Evolutionary conservation across 2,113 vertebrate genomes (phyloP).

Genomic region (Oreochromis spilurus): DNA sequence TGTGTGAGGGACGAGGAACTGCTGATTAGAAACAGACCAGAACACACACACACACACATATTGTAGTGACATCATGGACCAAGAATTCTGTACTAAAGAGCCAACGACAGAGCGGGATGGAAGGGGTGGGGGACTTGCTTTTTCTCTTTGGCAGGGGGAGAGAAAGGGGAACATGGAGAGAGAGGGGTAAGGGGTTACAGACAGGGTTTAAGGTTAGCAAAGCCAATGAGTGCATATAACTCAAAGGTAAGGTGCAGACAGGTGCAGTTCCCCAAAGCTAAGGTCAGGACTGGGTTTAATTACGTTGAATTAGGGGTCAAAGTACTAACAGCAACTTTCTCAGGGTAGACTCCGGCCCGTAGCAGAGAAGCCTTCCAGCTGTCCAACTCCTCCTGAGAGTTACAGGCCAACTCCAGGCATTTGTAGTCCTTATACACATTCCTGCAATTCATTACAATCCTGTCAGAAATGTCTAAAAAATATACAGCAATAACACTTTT

Average conservation of each 20-base stretch:
- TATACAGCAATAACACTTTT: not conserved
- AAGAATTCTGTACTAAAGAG: slow-evolving; percentile 70
- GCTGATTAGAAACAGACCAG: slow-evolving; percentile 78
- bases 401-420: slow-evolving; percentile 86
- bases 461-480: not conserved
- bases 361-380: slow-evolving; percentile 95
- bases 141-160: slow-evolving; percentile 29
- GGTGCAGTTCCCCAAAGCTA: slow-evolving; percentile 29
- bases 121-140: slow-evolving; percentile 59
- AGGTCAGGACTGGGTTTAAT: slow-evolving; percentile 30
- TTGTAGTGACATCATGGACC: slow-evolving; percentile 72
- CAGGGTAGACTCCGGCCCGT: slow-evolving; percentile 87
- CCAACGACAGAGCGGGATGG: slow-evolving; percentile 63
- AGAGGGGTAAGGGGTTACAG: slow-evolving; percentile 8
- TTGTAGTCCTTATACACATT: slow-evolving; percentile 96
- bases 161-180: slow-evolving; percentile 35
- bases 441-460: slow-evolving; percentile 64
- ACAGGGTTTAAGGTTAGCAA: slow-evolving; percentile 23
- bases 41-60: slow-evolving; percentile 51
- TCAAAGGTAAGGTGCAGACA: slow-evolving; percentile 14
- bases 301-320: slow-evolving; percentile 20
- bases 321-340: slow-evolving; percentile 82
- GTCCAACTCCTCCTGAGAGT: slow-evolving; percentile 88
- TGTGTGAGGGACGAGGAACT: slow-evolving; percentile 49
- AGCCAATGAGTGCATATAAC: not conserved